Evolutionary conservation across 2,797 vertebrate species (phyloP), one percentile per base, ranked within the genome.

Genomic region (Acanthornis magna): DNA sequence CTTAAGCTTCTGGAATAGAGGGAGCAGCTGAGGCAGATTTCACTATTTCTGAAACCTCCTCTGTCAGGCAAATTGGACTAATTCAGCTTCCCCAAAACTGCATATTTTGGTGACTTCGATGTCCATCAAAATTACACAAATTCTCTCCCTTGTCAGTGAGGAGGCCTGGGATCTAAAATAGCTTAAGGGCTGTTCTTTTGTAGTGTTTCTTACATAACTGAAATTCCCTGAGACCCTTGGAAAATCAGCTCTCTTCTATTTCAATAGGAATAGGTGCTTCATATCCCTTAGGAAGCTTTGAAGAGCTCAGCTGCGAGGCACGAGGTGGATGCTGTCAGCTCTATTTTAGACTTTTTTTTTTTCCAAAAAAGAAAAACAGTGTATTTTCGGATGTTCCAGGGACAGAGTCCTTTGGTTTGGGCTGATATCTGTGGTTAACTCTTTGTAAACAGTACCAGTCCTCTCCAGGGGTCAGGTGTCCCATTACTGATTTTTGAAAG

Each of bases 241-340:
- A 85, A 87, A 93, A 85, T 80, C 78, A 94, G 36, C 89, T 74
- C 9, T n/a, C 29, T 42, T 23, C 65, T 42, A 50, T 71, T 90
- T 67, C 89, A 55, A 6, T 5, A 25, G 88, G 9, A 94, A 72
- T 70, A 94, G 92, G 89, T 93, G 91, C 92, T 93, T 91, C 92
- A 55, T 2, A 42, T 55, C 72, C 54, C 70, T 84, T 16, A 78
- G 66, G 91, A 71, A 89, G 93, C 86, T 92, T 7, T 91, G 89
- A 77, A 96, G 89, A 88, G 91, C 84, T 93, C 92, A 92, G 89
- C 92, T 97, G 88, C 86, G 89, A 93, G 71, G 80, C 86, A 94
- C 15, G 18, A 86, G 67, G 67, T 74, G 26, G 75, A 85, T 90
- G 80, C 81, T 91, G 80, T 38, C 93, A 95, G 90, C 63, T 87